Evolutionary conservation across 2,888 invertebrate genomes (phyloP).

Genomic region (Drosophila atripex): DNA sequence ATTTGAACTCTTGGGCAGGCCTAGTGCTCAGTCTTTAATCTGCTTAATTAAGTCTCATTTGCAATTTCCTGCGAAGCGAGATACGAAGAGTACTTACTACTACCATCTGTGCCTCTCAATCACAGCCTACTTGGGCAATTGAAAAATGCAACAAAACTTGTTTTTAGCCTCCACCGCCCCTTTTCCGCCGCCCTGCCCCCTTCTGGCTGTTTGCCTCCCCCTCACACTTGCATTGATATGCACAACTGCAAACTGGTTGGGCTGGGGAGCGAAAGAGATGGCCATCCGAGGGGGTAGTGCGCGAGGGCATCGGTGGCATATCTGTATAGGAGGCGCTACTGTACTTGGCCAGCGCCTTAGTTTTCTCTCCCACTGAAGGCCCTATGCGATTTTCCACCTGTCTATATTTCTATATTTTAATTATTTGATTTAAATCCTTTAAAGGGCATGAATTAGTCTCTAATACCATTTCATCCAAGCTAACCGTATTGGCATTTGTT

Average conservation of each 20-base stretch:
- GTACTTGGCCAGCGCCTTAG: slow-evolving; percentile 52
- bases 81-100: not conserved
- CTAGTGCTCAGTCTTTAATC: slow-evolving; percentile 2
- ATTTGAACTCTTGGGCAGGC: not conserved
- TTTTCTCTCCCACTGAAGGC: slow-evolving; percentile 23
- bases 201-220: not conserved
- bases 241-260: slow-evolving; percentile 63
- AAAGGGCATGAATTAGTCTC: not conserved
- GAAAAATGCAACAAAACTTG: slow-evolving; percentile 67
- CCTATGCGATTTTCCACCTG: slow-evolving; percentile 27
- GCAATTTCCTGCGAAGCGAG: slow-evolving; percentile 35
- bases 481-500: slow-evolving; percentile 42
- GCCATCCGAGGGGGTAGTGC: not conserved
- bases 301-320: not conserved
- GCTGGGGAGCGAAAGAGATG: slow-evolving; percentile 18
- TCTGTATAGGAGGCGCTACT: slow-evolving; percentile 58
- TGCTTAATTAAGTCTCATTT: slow-evolving; percentile 37
- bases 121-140: slow-evolving; percentile 48
- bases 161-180: slow-evolving; percentile 42
- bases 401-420: not conserved
- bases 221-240: slow-evolving; percentile 61
- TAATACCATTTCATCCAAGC: not conserved
- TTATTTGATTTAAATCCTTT: not conserved
- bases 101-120: slow-evolving; percentile 23
- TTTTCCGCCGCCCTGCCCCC: slow-evolving; percentile 3